Percentiles rank a stretch among this genome's conserved stretches.
phyloP scores from a whole-genome alignment of 2,113 vertebrate genomes.

The Python bivittatus region DNA sequence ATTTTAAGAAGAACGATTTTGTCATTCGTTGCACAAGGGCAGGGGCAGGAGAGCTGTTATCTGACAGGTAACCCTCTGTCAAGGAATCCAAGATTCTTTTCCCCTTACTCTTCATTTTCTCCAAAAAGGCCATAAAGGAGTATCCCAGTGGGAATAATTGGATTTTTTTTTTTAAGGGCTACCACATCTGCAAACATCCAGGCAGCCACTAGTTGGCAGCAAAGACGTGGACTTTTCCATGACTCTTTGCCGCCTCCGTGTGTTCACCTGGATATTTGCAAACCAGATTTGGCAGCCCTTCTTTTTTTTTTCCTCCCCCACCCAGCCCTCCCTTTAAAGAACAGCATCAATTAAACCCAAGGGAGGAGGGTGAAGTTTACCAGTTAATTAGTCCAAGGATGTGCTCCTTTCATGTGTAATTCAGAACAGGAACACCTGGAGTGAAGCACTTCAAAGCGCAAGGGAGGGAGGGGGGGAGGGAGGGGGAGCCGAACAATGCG shows the following conservation, averaged over 20 bases:
- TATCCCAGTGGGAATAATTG: conserved; percentile 67
- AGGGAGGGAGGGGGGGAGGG: conserved; percentile 35
- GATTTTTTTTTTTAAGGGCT: conserved; percentile 56
- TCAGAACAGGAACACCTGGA: conserved; percentile 85
- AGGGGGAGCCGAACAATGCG: conserved; percentile 74
- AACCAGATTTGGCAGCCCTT: not conserved
- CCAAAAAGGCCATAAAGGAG: conserved; percentile 54
- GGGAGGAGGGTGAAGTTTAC: conserved; percentile 79
- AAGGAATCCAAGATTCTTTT: conserved; percentile 63
- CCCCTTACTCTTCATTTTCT: conserved; percentile 25
- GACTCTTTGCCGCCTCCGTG: not conserved
- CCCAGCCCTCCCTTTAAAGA: conserved; percentile 68
- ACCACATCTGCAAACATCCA: not conserved
- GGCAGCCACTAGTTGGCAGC: not conserved
- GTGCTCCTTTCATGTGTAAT: conserved; percentile 86
- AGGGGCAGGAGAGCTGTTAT: conserved; percentile 37
- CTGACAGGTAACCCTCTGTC: not conserved
- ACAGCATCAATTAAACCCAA: conserved; percentile 78
- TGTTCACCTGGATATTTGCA: not conserved
- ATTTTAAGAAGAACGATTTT: conserved; percentile 44
- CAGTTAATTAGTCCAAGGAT: conserved; percentile 85
- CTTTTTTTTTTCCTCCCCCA: not conserved
- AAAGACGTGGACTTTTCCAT: not conserved
- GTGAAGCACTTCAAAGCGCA: conserved; percentile 81
- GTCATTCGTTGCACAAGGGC: conserved; percentile 58